Evolutionary conservation across 2,888 invertebrate genomes (phyloP).

Genomic region (Schrankia costaestrigalis): DNA sequence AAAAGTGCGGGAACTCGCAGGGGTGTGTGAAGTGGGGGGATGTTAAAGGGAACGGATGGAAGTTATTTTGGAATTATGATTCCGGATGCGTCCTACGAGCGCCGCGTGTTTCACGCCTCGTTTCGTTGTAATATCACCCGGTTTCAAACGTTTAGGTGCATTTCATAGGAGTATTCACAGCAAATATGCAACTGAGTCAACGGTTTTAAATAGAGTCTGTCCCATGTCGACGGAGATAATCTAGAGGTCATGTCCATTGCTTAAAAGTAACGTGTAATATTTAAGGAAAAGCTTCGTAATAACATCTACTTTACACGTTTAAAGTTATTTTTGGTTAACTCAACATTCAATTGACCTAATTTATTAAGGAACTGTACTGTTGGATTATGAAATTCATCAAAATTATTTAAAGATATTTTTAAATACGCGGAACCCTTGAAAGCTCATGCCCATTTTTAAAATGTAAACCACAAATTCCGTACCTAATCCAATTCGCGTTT

Average conservation of each 20-base stretch:
- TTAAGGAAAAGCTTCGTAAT: no score
- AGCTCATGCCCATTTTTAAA: slow-evolving; percentile 28
- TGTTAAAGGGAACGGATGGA: slow-evolving; percentile 57
- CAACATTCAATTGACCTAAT: no score
- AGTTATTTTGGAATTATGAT: slow-evolving; percentile 81
- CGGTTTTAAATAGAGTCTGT: slow-evolving; percentile 8
- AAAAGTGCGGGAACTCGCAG: slow-evolving; percentile 53
- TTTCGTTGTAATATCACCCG: slow-evolving; percentile 66
- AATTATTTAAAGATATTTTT: no score
- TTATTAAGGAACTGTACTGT: no score
- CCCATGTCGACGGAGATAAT: no score
- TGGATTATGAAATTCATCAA: no score
- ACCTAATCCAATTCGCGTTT: slow-evolving; percentile 48
- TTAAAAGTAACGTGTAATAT: no score
- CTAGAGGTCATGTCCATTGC: no score
- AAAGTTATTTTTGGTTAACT: no score
- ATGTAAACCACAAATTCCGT: slow-evolving; percentile 29
- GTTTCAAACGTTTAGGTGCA: slow-evolving; percentile 64
- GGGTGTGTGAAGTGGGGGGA: slow-evolving; percentile 41
- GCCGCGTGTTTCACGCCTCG: slow-evolving; percentile 77
- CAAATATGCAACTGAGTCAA: slow-evolving; percentile 22
- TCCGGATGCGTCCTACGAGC: slow-evolving; percentile 75
- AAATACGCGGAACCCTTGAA: slow-evolving; percentile 25
- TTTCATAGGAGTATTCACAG: slow-evolving; percentile 41
- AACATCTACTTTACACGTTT: no score